Evolutionary conservation across 2,113 vertebrate genomes (phyloP).

Genomic region (Proterorhinus semilunaris): DNA sequence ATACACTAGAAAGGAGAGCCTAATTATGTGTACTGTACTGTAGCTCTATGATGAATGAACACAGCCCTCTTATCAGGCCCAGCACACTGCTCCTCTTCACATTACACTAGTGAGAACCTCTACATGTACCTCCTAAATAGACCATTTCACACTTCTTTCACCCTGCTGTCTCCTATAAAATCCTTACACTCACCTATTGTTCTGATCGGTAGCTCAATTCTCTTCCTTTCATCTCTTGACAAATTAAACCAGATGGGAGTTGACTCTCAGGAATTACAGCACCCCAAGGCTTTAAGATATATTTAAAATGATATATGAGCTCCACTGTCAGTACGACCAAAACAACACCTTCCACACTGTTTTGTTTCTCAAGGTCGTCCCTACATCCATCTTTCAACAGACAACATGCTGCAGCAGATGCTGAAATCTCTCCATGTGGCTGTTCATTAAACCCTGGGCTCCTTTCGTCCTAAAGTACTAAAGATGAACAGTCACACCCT

Average conservation of each 20-base stretch:
- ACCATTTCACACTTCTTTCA: conserved; percentile 14
- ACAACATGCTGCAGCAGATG: conserved; percentile 42
- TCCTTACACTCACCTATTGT: background rate
- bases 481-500: conserved; percentile 45
- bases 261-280: background rate
- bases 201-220: conserved; percentile 5
- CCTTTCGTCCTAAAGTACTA: conserved; percentile 68
- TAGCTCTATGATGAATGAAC: conserved; percentile 24
- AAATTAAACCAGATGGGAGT: conserved; percentile 2
- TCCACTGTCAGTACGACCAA: background rate
- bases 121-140: conserved; percentile 22
- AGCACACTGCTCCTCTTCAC: conserved; percentile 2
- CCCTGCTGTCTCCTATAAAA: background rate
- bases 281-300: conserved; percentile 1
- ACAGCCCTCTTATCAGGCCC: background rate
- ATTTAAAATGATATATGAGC: conserved; percentile 5
- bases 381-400: conserved; percentile 25
- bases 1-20: background rate
- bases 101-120: conserved; percentile 29
- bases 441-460: conserved; percentile 74
- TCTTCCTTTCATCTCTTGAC: background rate
- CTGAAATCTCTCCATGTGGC: conserved; percentile 63
- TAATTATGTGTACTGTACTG: conserved; percentile 9
- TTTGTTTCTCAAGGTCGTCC: conserved; percentile 57
- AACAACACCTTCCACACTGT: conserved; percentile 8